phyloP scores from a whole-genome alignment of 2,113 vertebrate species.

The Fulica atra region DNA sequence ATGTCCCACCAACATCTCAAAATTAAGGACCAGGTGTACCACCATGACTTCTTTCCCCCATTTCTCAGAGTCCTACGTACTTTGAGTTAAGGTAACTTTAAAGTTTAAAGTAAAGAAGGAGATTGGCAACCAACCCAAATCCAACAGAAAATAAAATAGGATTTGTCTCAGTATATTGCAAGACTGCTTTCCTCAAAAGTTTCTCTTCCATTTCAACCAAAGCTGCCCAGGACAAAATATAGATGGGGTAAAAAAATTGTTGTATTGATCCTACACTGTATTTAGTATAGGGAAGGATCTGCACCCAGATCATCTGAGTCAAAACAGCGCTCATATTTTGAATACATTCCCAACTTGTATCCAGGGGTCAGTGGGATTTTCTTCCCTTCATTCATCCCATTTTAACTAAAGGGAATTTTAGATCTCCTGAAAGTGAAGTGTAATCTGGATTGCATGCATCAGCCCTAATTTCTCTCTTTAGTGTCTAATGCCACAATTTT shows the following conservation, averaged over 20 bases:
- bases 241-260: not conserved
- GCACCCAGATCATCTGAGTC: not conserved
- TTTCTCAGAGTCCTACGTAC: not conserved
- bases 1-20: not conserved
- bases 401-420: not conserved
- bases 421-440: not conserved
- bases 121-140: accelerated
- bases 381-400: not conserved
- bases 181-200: not conserved
- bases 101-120: not conserved
- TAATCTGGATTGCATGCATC: not conserved
- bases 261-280: not conserved
- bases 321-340: not conserved
- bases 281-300: not conserved
- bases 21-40: not conserved
- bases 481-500: not conserved
- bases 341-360: not conserved
- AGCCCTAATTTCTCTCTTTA: not conserved
- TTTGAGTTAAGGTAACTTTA: not conserved
- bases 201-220: not conserved
- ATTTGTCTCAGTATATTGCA: not conserved
- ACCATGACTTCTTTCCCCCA: not conserved
- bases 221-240: not conserved
- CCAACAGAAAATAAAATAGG: not conserved
- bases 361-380: not conserved